phyloP scores from a whole-genome alignment of 2,113 vertebrate genomes.

The Paralichthys olivaceus region DNA sequence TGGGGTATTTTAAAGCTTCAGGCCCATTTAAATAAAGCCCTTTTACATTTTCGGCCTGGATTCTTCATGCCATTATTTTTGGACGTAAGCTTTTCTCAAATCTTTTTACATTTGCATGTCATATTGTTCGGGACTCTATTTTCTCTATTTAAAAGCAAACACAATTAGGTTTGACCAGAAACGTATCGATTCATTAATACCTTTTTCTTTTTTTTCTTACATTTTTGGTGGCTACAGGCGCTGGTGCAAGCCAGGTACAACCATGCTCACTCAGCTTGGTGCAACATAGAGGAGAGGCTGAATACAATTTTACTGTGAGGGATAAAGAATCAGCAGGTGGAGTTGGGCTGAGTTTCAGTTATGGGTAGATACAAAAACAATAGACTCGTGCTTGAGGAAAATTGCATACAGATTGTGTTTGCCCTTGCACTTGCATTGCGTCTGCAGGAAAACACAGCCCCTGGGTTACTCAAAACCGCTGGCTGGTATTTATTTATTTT shows the following conservation, averaged over 20 bases:
- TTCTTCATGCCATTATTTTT: too few relatives aligned
- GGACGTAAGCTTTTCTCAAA: background rate
- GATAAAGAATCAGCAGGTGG: constrained; percentile 4
- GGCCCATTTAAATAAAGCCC: too few relatives aligned
- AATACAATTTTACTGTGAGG: background rate
- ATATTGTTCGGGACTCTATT: background rate
- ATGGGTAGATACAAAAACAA: background rate
- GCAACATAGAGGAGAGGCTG: constrained; percentile 3
- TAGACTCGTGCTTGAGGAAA: background rate
- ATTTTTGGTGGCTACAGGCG: background rate
- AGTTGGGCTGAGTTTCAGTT: background rate
- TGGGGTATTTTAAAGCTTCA: too few relatives aligned
- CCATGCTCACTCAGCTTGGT: background rate
- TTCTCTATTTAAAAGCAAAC: background rate
- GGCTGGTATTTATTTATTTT: background rate
- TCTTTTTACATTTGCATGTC: too few relatives aligned
- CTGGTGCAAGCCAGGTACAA: background rate
- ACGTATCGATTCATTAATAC: background rate
- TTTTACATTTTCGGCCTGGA: too few relatives aligned
- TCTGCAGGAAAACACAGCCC: background rate
- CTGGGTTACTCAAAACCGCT: background rate
- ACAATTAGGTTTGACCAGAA: background rate
- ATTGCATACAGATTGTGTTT: background rate
- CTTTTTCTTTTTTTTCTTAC: background rate
- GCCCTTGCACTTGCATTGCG: background rate